These are phyloP conservation scores for Apodemia duryi DNA, from an alignment of 2,888 invertebrate species.

Conservation along the genomic window DNA sequence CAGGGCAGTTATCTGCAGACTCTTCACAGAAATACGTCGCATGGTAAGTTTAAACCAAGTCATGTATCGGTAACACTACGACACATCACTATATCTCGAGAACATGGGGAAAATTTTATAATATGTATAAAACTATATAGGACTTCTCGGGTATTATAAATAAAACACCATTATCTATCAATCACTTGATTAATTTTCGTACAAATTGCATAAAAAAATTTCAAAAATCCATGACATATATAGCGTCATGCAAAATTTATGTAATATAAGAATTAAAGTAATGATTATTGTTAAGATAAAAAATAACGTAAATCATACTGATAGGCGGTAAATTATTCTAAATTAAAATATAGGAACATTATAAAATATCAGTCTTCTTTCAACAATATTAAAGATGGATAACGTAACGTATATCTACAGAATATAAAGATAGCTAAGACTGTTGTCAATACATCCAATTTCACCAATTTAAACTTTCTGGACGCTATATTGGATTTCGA, in stretches of 20 bases:
- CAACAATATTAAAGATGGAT: slow-evolving; percentile 69
- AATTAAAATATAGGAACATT: slow-evolving; percentile 79
- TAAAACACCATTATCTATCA: slow-evolving; percentile 67
- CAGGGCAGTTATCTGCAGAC: too few relatives aligned
- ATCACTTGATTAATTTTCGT: slow-evolving; percentile 76
- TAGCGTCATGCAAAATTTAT: slow-evolving; percentile 76
- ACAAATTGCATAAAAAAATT: slow-evolving; percentile 78
- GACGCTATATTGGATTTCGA: slow-evolving; percentile 35
- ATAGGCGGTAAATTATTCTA: slow-evolving; percentile 75
- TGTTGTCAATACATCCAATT: slow-evolving; percentile 52
- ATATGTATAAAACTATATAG: not conserved
- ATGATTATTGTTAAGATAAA: slow-evolving; percentile 63
- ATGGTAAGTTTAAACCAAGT: too few relatives aligned
- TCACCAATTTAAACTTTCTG: slow-evolving; percentile 29
- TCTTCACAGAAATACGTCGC: too few relatives aligned
- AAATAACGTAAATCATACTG: slow-evolving; percentile 67
- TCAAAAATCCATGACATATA: slow-evolving; percentile 76
- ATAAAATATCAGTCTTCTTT: slow-evolving; percentile 73
- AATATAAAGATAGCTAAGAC: slow-evolving; percentile 50
- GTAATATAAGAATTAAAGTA: slow-evolving; percentile 71
- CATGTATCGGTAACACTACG: too few relatives aligned
- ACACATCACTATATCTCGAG: too few relatives aligned
- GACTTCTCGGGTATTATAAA: slow-evolving; percentile 26
- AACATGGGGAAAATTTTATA: too few relatives aligned
- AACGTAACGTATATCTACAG: slow-evolving; percentile 56